phyloP scores from a whole-genome alignment of 2,888 invertebrate genomes.

The Agrochola lota region DNA sequence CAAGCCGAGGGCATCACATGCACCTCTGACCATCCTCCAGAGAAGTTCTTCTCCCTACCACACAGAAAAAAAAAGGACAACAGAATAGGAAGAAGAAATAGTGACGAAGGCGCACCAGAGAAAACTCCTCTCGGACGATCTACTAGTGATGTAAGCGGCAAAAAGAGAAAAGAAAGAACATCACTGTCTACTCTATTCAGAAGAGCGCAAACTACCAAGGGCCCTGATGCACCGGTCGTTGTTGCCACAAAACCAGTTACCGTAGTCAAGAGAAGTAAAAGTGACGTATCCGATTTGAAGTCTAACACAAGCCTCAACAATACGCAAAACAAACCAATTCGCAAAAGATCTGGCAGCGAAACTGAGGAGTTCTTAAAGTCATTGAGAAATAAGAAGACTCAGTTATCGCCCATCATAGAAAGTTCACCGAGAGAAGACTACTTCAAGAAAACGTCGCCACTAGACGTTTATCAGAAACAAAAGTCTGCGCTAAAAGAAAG shows the following conservation, averaged over 20 bases:
- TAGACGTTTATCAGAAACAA: constrained; percentile 83
- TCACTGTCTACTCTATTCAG: constrained; percentile 93
- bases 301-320: constrained; percentile 85
- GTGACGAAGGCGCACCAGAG: constrained; percentile 88
- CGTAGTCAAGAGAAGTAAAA: constrained; percentile 91
- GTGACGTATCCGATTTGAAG: constrained; percentile 92
- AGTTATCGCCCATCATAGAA: constrained; percentile 95
- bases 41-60: constrained; percentile 93
- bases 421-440: constrained; percentile 93
- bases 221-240: constrained; percentile 88
- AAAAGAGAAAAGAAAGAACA: constrained; percentile 89
- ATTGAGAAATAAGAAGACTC: constrained; percentile 91
- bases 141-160: constrained; percentile 90
- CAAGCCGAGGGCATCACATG: constrained; percentile 94
- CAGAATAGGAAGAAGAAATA: constrained; percentile 85
- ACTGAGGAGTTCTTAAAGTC: constrained; percentile 91
- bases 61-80: constrained; percentile 90
- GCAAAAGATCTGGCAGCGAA: constrained; percentile 91
- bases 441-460: constrained; percentile 88
- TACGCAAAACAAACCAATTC: constrained; percentile 84
- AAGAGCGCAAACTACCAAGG: constrained; percentile 89
- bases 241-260: constrained; percentile 84
- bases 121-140: constrained; percentile 89
- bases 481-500: constrained; percentile 79
- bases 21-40: constrained; percentile 90